Percentiles rank a stretch among this genome's conserved stretches.
Evolutionary conservation across 2,797 vertebrate genomes (phyloP).

Genomic region (Gadopsis bispinosus): DNA sequence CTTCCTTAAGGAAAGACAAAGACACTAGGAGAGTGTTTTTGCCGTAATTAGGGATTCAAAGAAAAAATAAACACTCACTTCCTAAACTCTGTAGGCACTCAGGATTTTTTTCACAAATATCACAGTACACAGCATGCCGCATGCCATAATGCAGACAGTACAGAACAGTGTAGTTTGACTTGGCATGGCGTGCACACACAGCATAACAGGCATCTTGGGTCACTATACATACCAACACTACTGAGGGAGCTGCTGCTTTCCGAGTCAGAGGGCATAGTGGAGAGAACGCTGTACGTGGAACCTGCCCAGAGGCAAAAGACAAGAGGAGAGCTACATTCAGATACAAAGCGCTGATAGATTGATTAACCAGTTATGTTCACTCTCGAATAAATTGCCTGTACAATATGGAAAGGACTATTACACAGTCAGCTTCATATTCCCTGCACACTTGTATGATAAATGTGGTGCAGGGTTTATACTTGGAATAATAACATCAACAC

Average conservation of each 20-base stretch:
- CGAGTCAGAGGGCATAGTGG: conserved; percentile 99
- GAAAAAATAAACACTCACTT: conserved; percentile 10
- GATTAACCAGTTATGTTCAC: conserved; percentile 37
- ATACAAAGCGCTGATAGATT: conserved; percentile 31
- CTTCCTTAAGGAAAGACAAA: conserved; percentile 54
- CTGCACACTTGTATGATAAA: conserved; percentile 49
- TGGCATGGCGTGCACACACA: neutral
- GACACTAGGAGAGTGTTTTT: conserved; percentile 21
- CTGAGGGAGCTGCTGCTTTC: conserved; percentile 99
- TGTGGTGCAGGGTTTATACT: conserved; percentile 54
- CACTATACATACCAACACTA: conserved; percentile 92
- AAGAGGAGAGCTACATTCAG: conserved; percentile 33
- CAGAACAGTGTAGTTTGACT: neutral
- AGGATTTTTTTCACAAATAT: neutral
- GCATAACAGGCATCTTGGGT: conserved; percentile 6
- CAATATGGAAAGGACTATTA: conserved; percentile 42
- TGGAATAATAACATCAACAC: conserved; percentile 62
- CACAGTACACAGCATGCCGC: neutral
- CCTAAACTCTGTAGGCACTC: conserved; percentile 5
- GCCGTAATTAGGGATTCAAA: conserved; percentile 25
- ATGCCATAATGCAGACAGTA: neutral
- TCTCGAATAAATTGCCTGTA: conserved; percentile 35
- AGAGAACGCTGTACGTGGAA: conserved; percentile 97
- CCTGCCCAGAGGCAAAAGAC: conserved; percentile 81
- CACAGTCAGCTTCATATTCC: conserved; percentile 52